These are phyloP conservation scores for Acanthopagrus latus DNA, from an alignment of 2,797 vertebrate genomes.

Conservation along the genomic window DNA sequence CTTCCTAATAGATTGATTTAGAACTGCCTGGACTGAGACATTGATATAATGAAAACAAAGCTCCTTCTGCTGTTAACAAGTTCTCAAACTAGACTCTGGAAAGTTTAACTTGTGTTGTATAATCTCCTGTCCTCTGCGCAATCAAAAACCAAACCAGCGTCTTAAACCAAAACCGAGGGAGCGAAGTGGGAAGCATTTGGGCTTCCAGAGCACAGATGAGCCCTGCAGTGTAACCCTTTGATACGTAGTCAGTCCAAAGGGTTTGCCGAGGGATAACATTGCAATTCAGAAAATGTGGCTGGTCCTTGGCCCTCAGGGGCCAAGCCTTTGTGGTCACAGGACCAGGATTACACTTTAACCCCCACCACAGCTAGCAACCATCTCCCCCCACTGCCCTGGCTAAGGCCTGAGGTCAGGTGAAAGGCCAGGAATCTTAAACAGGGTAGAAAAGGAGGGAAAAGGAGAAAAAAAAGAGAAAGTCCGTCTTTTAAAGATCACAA, in stretches of 20 bases:
- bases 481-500: constrained; percentile 55
- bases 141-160: constrained; percentile 20
- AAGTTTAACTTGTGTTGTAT: constrained; percentile 11
- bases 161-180: constrained; percentile 5
- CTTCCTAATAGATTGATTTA: constrained; percentile 62
- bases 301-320: constrained; percentile 83
- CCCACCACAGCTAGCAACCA: constrained; percentile 51
- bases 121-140: background rate
- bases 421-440: constrained; percentile 86
- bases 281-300: constrained; percentile 87
- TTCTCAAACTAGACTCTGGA: constrained; percentile 10
- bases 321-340: constrained; percentile 87
- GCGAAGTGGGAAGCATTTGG: constrained; percentile 35
- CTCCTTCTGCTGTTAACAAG: background rate
- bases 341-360: constrained; percentile 90
- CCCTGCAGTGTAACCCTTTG: constrained; percentile 71
- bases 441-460: constrained; percentile 45
- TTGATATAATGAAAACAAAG: constrained; percentile 32
- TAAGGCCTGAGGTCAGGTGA: constrained; percentile 84
- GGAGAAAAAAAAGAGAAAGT: constrained; percentile 51
- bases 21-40: constrained; percentile 28
- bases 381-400: constrained; percentile 36
- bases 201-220: constrained; percentile 45
- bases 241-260: constrained; percentile 71
- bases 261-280: constrained; percentile 78